Percentiles rank a stretch among this genome's conserved stretches.
Conservation (phyloP, 2,797 vertebrate species). For the Tadarida brasiliensis region DNA sequence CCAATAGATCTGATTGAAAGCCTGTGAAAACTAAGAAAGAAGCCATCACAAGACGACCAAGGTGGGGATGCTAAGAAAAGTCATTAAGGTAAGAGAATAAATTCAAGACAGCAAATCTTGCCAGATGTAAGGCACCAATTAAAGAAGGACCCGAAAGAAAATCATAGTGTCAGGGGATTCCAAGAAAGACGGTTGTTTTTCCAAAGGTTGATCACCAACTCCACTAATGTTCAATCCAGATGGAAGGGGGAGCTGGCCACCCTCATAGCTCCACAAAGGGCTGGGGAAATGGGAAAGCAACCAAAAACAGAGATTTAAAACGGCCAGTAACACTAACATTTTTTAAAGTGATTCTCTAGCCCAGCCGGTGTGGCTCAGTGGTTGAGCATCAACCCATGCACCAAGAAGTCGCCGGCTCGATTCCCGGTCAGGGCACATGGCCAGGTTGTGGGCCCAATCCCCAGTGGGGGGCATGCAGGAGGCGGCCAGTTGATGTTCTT, state of each 20-base stretch:
- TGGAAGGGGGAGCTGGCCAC: not conserved
- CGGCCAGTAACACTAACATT: not conserved
- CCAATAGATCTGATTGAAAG: not conserved
- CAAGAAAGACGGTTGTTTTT: conserved; percentile 1
- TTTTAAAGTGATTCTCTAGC: not conserved
- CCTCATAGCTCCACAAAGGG: not conserved
- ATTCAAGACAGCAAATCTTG: conserved; percentile 25
- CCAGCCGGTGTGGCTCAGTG: no score
- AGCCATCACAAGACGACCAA: no score
- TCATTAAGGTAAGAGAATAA: conserved; percentile 13
- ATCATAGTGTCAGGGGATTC: not conserved
- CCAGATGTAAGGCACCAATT: not conserved
- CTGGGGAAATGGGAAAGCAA: not conserved
- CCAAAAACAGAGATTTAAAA: not conserved
- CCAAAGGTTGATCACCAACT: not conserved
- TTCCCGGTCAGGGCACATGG: no score
- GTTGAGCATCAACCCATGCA: no score
- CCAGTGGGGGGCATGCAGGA: no score
- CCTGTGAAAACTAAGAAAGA: not conserved
- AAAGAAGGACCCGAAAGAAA: not conserved
- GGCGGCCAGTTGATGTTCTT: no score
- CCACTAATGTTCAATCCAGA: not conserved
- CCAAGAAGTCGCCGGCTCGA: no score
- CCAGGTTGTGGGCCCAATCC: no score
- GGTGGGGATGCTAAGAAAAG: not conserved